These are phyloP conservation scores for Cyanistes caeruleus DNA, from an alignment of 2,113 vertebrate genomes.

Conservation along the genomic window DNA sequence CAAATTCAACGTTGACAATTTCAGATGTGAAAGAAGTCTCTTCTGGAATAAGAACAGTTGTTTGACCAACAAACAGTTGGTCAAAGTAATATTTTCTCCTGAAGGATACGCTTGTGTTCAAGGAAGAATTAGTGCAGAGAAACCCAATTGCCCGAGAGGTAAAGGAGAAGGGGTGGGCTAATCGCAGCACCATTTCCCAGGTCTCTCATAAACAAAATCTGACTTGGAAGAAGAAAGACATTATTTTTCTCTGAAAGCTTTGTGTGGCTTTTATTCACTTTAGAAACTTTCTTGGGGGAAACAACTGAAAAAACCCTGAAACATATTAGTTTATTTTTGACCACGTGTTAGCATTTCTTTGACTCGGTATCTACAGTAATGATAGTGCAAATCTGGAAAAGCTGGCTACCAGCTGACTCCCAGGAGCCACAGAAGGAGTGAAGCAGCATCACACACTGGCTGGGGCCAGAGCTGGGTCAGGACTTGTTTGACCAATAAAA, in stretches of 20 bases:
- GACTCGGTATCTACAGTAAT: background rate
- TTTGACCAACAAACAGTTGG: background rate
- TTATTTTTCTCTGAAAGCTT: background rate
- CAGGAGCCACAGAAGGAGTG: background rate
- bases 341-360: background rate
- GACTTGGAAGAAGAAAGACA: background rate
- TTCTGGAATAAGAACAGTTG: background rate
- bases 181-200: background rate
- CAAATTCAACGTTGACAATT: background rate
- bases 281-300: background rate
- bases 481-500: background rate
- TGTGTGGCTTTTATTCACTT: background rate
- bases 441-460: background rate
- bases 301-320: background rate
- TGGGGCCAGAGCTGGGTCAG: background rate
- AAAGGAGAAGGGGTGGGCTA: background rate
- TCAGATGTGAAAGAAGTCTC: background rate
- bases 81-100: background rate
- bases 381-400: background rate
- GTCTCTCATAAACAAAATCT: background rate
- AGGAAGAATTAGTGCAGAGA: background rate
- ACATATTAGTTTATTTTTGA: background rate
- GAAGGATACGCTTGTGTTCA: accelerated
- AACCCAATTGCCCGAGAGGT: background rate
- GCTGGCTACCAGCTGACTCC: background rate